Evolutionary conservation across 1,140 invertebrate species (phyloP), one percentile per base, ranked within the genome.

Genomic region (Campoletis sonorensis): DNA sequence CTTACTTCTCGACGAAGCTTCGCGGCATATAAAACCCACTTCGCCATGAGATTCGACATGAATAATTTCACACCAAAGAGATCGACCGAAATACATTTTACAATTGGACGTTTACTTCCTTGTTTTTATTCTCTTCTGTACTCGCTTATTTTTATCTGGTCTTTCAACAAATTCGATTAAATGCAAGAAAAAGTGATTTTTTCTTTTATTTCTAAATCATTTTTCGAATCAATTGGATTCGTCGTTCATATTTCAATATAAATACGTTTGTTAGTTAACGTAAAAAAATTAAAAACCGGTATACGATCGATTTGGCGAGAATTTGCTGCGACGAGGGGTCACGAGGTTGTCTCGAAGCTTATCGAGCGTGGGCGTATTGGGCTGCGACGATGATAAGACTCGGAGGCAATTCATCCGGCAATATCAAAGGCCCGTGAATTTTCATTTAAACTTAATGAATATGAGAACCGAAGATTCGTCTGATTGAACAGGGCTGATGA

Each of bases 281-380:
- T 54, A n/a, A n/a, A 26, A 64, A 1, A 64, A 26, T 26, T 7
- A 26, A 64, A 64, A 64, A 26, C 61, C n/a, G 3, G 23, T 13
- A 64, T 13, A 23, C 61, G 61, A 64, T 64, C 23, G 21, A 64
- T n/a, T 23, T 21, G 16, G 18, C 2, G 21, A 26, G 61, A 64
- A 64, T 26, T 64, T 27, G 10, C 10, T 26, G 61, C 61, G 61
- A 23, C 61, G 23, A 21, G 61, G 61, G 81, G 78, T 82, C 81
- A 82, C 54, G 72, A 79, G 72, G 78, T 82, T 79, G 58, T 75
- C 49, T 68, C 75, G 73, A 40, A 11, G n/a, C 21, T 84, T 88
- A 89, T 87, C 87, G 81, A 78, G 82, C 84, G 87, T 88, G 85
- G 86, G 87, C 85, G 87, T 87, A 85, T 27, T 10, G 49, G 10